Evolutionary conservation across 2,797 vertebrate species (phyloP).

Genomic region (Chelon auratus): DNA sequence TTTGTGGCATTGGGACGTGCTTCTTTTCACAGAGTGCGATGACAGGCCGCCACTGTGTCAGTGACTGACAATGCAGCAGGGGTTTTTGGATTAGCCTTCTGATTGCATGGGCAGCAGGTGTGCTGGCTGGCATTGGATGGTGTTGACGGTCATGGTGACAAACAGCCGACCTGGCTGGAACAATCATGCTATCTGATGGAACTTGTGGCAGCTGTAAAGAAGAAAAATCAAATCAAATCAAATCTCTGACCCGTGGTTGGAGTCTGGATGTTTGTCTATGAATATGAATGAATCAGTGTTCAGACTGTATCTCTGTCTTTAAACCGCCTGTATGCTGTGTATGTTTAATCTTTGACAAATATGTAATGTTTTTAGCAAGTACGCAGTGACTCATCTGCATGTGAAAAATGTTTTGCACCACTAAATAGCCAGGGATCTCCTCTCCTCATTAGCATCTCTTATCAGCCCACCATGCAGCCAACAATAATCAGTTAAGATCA

Average conservation of each 20-base stretch:
- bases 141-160: constrained; percentile 56
- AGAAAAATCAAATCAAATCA: constrained; percentile 22
- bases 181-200: constrained; percentile 66
- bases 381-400: constrained; percentile 9
- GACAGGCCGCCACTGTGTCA: constrained; percentile 55
- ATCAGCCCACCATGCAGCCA: constrained; percentile 72
- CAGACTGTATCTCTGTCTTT: constrained; percentile 5
- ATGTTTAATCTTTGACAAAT: not conserved
- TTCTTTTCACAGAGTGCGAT: constrained; percentile 34
- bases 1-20: constrained; percentile 31
- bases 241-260: constrained; percentile 4
- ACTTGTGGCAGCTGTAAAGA: constrained; percentile 54
- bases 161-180: constrained; percentile 52
- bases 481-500: constrained; percentile 77
- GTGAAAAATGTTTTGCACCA: constrained; percentile 33
- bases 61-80: constrained; percentile 46
- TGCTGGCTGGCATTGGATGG: constrained; percentile 29
- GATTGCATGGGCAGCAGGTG: constrained; percentile 65
- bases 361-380: not conserved
- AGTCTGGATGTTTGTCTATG: not conserved
- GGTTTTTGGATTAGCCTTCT: constrained; percentile 41
- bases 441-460: constrained; percentile 70
- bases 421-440: constrained; percentile 43
- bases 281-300: no score
- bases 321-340: not conserved